Base-by-base conservation (phyloP, 2,797 vertebrate species). In the Limosa lapponica region DNA sequence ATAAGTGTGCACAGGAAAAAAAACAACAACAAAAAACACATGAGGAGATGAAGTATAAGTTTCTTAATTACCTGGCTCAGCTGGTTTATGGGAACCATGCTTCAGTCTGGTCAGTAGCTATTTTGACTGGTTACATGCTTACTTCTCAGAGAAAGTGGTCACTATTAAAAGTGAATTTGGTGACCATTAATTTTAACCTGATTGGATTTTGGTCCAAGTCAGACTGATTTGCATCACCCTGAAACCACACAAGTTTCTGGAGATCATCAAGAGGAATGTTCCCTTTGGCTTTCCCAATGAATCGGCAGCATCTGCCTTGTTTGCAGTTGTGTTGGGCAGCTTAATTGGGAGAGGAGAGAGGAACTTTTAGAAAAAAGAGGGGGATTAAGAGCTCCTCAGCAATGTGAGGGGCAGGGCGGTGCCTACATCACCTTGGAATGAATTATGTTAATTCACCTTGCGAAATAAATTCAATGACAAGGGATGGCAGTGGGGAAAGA, bases 191-290 rank as follows among this genome's bases (percentile, higher is more conserved):
- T 80, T 85, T 77, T 73, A 64, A 64, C 0, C 1, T 2, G 44
- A 24, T 6, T 73, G 64, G 36, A 52, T 66, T 87, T 89, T 51
- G 36, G 23, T 32, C 57, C 34, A 70, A 48, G 24, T 37, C 3
- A 2, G 22, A 52, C 24, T 16, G 19, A 57, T 84, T 28, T 82
- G 28, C 78, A 51, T 43, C 36, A 34, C 8, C 32, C 36, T 5
- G 7, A 85, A 89, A 41, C 7, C 34, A 43, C 30, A 55, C 0
- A 0, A 39, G 28, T 18, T 54, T 32, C 51, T 54, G 28, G 46
- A 48, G 58, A 39, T 15, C 0, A 0, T 24, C 32, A n/a, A n/a
- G 34, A 71, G 24, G 0, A 3, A 46, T 0, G 0, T 32, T 82
- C 16, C 82, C 41, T 62, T 49, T 4, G 69, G 46, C 19, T 39